Base-by-base conservation (phyloP, 2,113 vertebrate genomes). In the Sapajus apella region DNA sequence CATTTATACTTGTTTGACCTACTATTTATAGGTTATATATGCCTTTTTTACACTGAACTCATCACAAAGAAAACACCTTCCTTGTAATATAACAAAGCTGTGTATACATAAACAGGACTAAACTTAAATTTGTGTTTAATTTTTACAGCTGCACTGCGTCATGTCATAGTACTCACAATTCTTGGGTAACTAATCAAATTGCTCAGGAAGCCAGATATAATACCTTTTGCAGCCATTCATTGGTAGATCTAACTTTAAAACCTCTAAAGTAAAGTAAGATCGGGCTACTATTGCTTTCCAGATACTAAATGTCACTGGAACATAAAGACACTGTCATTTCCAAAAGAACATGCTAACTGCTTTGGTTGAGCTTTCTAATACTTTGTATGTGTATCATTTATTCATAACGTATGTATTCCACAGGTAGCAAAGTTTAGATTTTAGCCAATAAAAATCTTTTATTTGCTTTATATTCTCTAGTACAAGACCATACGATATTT, bases 141-240 rank as follows among this genome's bases (percentile, higher is more conserved):
- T 50, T 91, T 75, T 86, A 87, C 27, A 86, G 55, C 17, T 90
- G 43, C 64, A 76, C 37, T 50, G 55, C 14, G 43, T 82, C n/a
- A 92, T 76, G 55, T 93, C 75, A 56, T 4, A 90, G 87, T 72
- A 90, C 92, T 92, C 68, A 90, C 8, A 8, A 32, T 52, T 95
- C 81, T 80, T 37, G n/a, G 14, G 66, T 50, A 81, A 37, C n/a
- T 61, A 82, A 76, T 55, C 85, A 86, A 92, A 85, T 1, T 77
- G 83, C 37, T 86, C 23, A 96, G 27, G 20, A 89, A 90, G 84
- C 10, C 55, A 64, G 66, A 82, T 43, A 12, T n/a, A 70, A 55
- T 68, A 43, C 9, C 66, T 76, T 58, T 25, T 89, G 45, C 12
- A 70, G 47, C 72, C 80, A n/a, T 75, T 47, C 68, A 73, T 50